A percentile compares a stretch with the other conserved stretches of the same genome.
Conservation (phyloP, 2,113 vertebrate species). For the crab-eating macaque (Macaca fascicularis) region DNA sequence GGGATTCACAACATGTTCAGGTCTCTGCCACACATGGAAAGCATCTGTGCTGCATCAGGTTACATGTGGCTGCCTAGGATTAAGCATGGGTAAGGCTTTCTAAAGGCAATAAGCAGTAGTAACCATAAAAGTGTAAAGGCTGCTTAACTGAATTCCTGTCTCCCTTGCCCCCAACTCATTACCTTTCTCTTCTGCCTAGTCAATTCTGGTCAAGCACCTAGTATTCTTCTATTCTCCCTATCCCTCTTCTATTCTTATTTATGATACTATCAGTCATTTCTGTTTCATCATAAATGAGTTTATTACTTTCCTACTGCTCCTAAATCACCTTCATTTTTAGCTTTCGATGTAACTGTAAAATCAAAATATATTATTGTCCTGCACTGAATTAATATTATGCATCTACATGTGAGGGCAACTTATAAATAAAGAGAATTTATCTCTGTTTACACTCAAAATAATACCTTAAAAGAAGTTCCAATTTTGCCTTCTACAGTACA, state of each 20-base stretch:
- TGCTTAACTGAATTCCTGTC: background rate
- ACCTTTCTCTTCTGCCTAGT: background rate
- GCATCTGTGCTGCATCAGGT: too few relatives aligned
- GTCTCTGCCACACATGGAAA: background rate
- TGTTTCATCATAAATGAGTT: background rate
- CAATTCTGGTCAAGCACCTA: background rate
- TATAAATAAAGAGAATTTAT: background rate
- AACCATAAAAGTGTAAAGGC: rapidly evolving
- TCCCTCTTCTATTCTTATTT: background rate
- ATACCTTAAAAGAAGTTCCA: background rate
- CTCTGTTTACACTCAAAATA: background rate
- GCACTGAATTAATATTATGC: background rate
- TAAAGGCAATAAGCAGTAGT: background rate
- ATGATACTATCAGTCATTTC: background rate
- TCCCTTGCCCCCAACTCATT: too few relatives aligned
- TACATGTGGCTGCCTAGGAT: background rate
- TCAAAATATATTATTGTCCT: background rate
- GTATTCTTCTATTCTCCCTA: background rate
- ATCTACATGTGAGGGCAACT: background rate
- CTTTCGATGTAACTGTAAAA: background rate
- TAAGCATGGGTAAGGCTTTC: background rate
- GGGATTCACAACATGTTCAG: background rate
- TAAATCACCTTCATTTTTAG: background rate
- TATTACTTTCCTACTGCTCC: background rate
- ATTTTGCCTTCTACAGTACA: background rate